Percentiles rank a stretch among this genome's conserved stretches.
Evolutionary conservation across 2,888 invertebrate species (phyloP).

Genomic region (Limnephilus lunatus): DNA sequence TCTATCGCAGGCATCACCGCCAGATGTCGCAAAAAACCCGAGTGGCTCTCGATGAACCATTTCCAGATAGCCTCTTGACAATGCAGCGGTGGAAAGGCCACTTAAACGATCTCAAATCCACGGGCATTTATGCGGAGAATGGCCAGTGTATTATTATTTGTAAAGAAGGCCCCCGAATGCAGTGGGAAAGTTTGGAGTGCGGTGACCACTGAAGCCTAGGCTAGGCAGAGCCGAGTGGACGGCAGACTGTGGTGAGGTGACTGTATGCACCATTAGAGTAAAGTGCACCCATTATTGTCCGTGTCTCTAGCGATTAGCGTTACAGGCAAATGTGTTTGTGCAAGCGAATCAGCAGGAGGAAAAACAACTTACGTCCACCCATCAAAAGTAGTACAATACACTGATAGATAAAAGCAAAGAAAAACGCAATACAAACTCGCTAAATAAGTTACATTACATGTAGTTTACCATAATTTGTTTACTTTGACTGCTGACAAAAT

Average conservation of each 20-base stretch:
- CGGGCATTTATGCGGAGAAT: constrained; percentile 29
- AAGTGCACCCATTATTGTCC: constrained; percentile 62
- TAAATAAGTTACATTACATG: background rate
- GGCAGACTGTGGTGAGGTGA: constrained; percentile 32
- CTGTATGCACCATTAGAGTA: constrained; percentile 55
- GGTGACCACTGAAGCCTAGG: constrained; percentile 34
- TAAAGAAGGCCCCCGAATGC: constrained; percentile 47
- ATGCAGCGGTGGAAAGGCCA: constrained; percentile 46
- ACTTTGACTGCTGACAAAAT: too few relatives aligned
- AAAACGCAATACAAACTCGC: background rate
- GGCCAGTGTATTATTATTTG: constrained; percentile 47
- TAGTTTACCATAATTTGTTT: too few relatives aligned
- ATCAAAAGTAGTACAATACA: too few relatives aligned
- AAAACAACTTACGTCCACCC: background rate
- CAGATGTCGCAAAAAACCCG: constrained; percentile 60
- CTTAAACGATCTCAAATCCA: constrained; percentile 43
- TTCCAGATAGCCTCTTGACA: constrained; percentile 55
- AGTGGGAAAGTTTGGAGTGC: constrained; percentile 53
- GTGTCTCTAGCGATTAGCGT: constrained; percentile 55
- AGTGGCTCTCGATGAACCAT: constrained; percentile 61
- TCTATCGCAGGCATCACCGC: constrained; percentile 58
- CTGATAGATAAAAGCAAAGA: background rate
- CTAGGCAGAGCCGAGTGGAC: background rate
- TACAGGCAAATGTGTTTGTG: background rate
- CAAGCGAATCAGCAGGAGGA: background rate